These are phyloP conservation scores for Xylocopa sonorina DNA, from an alignment of 1,140 invertebrate species.

Conservation along the genomic window DNA sequence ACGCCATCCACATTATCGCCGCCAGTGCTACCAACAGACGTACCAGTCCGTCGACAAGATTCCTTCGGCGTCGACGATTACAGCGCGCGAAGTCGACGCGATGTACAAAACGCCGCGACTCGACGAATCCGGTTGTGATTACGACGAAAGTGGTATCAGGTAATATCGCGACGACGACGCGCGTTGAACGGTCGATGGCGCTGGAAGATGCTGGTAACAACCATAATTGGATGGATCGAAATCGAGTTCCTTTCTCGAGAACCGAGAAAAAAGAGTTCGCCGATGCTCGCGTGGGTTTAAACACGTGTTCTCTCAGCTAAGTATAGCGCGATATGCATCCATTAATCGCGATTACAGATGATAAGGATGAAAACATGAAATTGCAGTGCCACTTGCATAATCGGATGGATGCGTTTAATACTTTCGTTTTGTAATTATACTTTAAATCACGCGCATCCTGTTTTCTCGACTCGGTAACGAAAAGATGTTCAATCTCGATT, in stretches of 20 bases:
- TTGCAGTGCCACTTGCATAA: too few relatives aligned
- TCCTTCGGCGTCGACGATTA: background rate
- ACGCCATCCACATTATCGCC: conserved; percentile 50
- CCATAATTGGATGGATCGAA: background rate
- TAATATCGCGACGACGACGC: background rate
- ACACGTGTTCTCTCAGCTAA: too few relatives aligned
- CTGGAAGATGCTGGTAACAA: background rate
- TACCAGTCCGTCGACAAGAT: conserved; percentile 10
- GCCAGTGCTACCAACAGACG: conserved; percentile 40
- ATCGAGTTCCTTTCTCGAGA: background rate
- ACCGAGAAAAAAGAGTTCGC: too few relatives aligned
- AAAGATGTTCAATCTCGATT: too few relatives aligned
- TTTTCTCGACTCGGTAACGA: too few relatives aligned
- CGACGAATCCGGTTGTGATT: conserved; percentile 14
- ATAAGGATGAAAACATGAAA: too few relatives aligned
- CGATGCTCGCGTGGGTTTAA: too few relatives aligned
- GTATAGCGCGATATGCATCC: too few relatives aligned
- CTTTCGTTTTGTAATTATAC: too few relatives aligned
- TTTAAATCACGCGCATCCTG: too few relatives aligned
- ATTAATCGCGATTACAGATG: too few relatives aligned
- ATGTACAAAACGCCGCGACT: conserved; percentile 17
- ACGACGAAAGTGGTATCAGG: conserved; percentile 21
- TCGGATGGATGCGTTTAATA: too few relatives aligned
- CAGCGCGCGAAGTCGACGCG: conserved; percentile 20
- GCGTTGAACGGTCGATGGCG: background rate